Evolutionary conservation across 2,113 vertebrate species (phyloP).

Genomic region (Alectura lathami): DNA sequence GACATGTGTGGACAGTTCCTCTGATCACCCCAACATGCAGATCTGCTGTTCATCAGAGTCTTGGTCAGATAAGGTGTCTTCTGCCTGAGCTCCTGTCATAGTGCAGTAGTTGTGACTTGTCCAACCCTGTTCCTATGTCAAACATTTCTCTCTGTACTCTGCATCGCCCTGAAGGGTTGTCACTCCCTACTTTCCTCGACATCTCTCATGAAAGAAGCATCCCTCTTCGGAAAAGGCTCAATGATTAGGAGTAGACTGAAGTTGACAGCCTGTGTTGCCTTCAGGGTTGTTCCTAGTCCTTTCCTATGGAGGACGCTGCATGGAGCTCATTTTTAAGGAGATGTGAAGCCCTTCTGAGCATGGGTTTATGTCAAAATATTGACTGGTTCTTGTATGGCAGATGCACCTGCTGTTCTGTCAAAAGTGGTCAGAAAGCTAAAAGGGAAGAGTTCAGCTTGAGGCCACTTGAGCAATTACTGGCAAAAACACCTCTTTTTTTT

Average conservation of each 20-base stretch:
- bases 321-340: background rate
- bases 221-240: background rate
- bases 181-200: background rate
- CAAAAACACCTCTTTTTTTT: background rate
- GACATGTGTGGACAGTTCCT: background rate
- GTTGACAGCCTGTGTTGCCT: background rate
- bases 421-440: background rate
- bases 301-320: background rate
- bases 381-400: background rate
- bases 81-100: background rate
- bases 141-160: background rate
- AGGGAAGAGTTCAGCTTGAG: background rate
- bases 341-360: background rate
- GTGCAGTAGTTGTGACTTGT: no score
- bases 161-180: background rate
- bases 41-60: background rate
- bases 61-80: background rate
- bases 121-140: background rate
- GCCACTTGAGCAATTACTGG: background rate
- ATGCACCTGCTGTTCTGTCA: background rate
- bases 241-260: slow-evolving; percentile 11
- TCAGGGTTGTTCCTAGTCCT: background rate
- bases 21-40: background rate
- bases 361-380: background rate
- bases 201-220: slow-evolving; percentile 37